Evolutionary conservation across 2,888 invertebrate genomes (phyloP), one percentile per base, ranked within the genome.

Genomic region (Campoplex nolae): DNA sequence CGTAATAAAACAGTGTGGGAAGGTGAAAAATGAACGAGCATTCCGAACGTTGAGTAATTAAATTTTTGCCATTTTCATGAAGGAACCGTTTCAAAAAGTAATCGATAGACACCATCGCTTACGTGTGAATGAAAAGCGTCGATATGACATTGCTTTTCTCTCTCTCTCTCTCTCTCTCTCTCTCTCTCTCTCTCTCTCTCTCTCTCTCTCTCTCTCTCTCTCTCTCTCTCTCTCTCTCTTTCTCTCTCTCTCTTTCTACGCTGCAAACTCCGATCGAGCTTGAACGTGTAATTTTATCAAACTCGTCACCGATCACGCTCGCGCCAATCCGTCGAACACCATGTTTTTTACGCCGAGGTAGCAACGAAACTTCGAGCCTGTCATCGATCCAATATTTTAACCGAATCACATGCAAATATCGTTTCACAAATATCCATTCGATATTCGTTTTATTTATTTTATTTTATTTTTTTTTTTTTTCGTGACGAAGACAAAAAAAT

Each of bases 211-310:
- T 23, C 23, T 23, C 23, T 23, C 23, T 23, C 18, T 76, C n/a
- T 76, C 0, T 23, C 23, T 23, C 23, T 23, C 23, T 23, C 23
- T 23, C 18, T 76, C n/a, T 76, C 0, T 23, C 23, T 23, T 0
- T 23, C 23, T 23, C 23, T 23, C 18, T 76, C 13, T 35, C 13
- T 13, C n/a, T 7, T 16, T 13, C 13, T 48, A 32, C 48, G 48
- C 48, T 76, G 18, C 48, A 32, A 18, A 32, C 28, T 32, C 48
- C n/a, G 11, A 48, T 48, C 45, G 18, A n/a, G 74, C 32, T 65
- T 76, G 28, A 32, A 38, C 74, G 74, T 56, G 48, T 65, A 76
- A 76, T 76, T 76, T n/a, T 76, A 76, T 76, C 13, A 76, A 65
- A 4, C 76, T 76, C 76, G 16, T 1, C 42, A 58, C 9, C 32